A percentile compares a stretch with the other conserved stretches of the same genome.
Conservation (phyloP, 2,888 invertebrate species). For the Hirtodrosophila trivittata region DNA sequence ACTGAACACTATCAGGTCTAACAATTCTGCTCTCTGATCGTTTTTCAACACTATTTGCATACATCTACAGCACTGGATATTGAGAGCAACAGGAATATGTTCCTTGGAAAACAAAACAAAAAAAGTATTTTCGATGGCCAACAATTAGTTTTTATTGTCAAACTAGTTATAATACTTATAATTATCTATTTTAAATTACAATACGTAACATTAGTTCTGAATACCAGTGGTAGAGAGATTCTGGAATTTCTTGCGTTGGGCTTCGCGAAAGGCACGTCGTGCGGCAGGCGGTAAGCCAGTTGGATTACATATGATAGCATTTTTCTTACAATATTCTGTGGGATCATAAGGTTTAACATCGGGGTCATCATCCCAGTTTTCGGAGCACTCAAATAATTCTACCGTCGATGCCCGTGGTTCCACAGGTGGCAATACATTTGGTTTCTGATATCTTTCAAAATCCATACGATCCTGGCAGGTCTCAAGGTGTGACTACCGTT, state of each 20-base stretch:
- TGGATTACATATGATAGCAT: not conserved
- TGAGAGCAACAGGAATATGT: too few relatives aligned
- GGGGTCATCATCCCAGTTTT: constrained; percentile 29
- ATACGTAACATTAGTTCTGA: constrained; percentile 23
- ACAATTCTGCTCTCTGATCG: too few relatives aligned
- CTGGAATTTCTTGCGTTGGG: not conserved
- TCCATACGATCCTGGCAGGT: not conserved
- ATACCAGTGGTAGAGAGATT: constrained; percentile 1
- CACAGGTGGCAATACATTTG: not conserved
- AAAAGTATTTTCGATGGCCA: too few relatives aligned
- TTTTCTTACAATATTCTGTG: not conserved
- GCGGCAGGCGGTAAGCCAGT: not conserved
- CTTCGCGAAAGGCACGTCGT: not conserved
- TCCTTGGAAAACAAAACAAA: too few relatives aligned
- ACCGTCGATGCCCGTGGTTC: not conserved
- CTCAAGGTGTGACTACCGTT: not conserved
- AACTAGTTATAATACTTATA: too few relatives aligned
- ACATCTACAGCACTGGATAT: too few relatives aligned
- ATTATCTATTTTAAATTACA: not conserved
- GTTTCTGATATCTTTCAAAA: not conserved
- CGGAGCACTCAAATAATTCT: not conserved
- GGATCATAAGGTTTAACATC: constrained; percentile 1
- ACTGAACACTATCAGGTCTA: too few relatives aligned
- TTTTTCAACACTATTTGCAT: too few relatives aligned
- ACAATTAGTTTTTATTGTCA: too few relatives aligned